Evolutionary conservation across 2,113 vertebrate genomes (phyloP), one percentile per base, ranked within the genome.

Genomic region (Xyrauchen texanus): DNA sequence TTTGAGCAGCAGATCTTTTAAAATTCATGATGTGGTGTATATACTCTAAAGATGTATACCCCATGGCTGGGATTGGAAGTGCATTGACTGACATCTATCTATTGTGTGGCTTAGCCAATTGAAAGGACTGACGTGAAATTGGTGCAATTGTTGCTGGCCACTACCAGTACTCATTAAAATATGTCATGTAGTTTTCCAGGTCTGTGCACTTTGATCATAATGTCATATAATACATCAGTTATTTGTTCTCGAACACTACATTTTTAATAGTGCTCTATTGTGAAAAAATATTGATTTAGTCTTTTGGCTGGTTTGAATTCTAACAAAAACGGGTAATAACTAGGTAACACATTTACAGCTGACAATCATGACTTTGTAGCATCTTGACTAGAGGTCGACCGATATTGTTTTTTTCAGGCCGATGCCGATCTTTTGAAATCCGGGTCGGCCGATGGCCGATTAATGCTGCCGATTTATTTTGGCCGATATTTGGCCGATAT

Each of bases 1-100:
- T 99, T 99, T 84, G 98, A 99, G 85, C 97, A 99, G 85, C 97
- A 99, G 70, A 99, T 99, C 93, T 99, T 99, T 92, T 99, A 91
- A 97, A 76, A 12, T 49, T 81, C 52, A 34, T 44, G 47, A 7
- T 7, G 15, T 55, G 47, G 15, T 62, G n/a, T 46, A 53, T 21
- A 51, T 34, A 62, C 45, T 62, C 71, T 34, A 51, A 51, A 63
- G 9, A 63, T 58, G 10, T 53, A 21, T 12, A 47, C 55, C 21
- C 44, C 57, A 61, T 60, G 49, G 46, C 49, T 6, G 16, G 73
- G 8, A 76, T 55, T 53, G 15, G 21, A 53, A 45, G 34, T 55
- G 60, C 62, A 11, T 16, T 45, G 21, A 45, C 47, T 65, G 34
- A 65, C 46, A 51, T 15, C 9, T 74, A 21, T 49, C 3, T 7